Percentiles rank a stretch among this genome's conserved stretches.
phyloP scores from a whole-genome alignment of 2,113 vertebrate genomes.

The Macroglossus sobrinus region DNA sequence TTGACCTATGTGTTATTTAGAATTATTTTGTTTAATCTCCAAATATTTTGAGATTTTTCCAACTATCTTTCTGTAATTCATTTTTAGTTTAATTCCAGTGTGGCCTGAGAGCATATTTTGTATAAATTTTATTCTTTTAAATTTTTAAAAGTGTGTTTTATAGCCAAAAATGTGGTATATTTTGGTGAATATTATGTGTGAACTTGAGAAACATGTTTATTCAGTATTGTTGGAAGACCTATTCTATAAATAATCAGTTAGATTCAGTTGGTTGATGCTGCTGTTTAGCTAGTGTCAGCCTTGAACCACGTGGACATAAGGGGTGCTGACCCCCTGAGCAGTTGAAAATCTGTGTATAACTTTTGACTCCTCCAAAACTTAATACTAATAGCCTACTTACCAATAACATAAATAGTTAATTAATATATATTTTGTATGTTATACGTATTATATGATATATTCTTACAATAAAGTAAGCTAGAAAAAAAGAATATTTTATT shows the following conservation, averaged over 20 bases:
- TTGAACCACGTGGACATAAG: neutral
- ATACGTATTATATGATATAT: neutral
- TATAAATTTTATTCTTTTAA: neutral
- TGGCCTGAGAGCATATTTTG: neutral
- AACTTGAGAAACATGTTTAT: neutral
- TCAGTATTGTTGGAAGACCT: neutral
- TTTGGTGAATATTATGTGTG: neutral
- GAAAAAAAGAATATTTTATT: neutral
- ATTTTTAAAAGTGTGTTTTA: neutral
- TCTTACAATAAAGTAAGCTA: neutral
- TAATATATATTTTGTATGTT: neutral
- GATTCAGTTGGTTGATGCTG: neutral
- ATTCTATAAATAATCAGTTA: neutral
- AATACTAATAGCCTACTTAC: neutral
- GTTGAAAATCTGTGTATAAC: neutral
- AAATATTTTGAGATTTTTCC: slow-evolving; percentile 11
- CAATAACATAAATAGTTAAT: neutral
- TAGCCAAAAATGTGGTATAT: neutral
- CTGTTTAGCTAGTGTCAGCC: neutral
- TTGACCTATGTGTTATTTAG: neutral
- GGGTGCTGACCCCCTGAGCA: neutral
- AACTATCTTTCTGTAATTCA: neutral
- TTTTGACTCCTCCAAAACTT: neutral
- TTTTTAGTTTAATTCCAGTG: slow-evolving; percentile 1
- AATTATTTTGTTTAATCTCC: neutral